Evolutionary conservation across 2,797 vertebrate species (phyloP), one percentile per base, ranked within the genome.

Genomic region (Denticeps clupeoides): DNA sequence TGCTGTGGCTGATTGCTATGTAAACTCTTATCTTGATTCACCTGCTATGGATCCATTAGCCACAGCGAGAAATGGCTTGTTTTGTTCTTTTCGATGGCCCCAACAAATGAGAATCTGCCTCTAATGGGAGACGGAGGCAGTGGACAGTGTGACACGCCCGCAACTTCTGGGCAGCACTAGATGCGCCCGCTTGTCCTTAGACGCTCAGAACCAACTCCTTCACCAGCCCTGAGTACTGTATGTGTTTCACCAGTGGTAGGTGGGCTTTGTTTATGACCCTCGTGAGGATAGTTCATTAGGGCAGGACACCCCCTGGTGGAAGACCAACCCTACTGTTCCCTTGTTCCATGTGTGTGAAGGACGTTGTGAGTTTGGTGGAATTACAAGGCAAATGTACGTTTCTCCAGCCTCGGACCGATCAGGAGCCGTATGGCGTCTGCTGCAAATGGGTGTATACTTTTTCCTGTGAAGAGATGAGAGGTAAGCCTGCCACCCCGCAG

Each of bases 281-380:
- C 49, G 32, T 40, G 29, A 13, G 55, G 45, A 46, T 47, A 62
- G 62, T 64, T 68, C 69, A 68, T 58, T 64, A 60, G 61, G 63
- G 52, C 65, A 64, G 60, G 48, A 68, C 65, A 64, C 69, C 69
- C 64, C 69, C 69, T 71, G 62, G 63, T 71, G 65, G 69, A 60
- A 55, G 59, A 33, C 59, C 51, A 62, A 64, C 51, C 63, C 55
- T 21, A 42, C 21, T 19, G 3, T 21, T 29, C 29, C 5, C 31
- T 24, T 41, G 13, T 41, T 45, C 33, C 15, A 37, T 33, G 8
- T 63, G 55, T 48, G 46, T 52, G 21, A 31, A 26, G 16, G 29
- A 24, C 37, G 43, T 16, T 19, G 48, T 50, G 51, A 23, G 21
- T n/a, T n/a, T n/a, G n/a, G n/a, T n/a, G n/a, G n/a, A n/a, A n/a